These are phyloP conservation scores for Papilio aristodemus DNA, from an alignment of 1,140 invertebrate species.

Conservation along the genomic window DNA sequence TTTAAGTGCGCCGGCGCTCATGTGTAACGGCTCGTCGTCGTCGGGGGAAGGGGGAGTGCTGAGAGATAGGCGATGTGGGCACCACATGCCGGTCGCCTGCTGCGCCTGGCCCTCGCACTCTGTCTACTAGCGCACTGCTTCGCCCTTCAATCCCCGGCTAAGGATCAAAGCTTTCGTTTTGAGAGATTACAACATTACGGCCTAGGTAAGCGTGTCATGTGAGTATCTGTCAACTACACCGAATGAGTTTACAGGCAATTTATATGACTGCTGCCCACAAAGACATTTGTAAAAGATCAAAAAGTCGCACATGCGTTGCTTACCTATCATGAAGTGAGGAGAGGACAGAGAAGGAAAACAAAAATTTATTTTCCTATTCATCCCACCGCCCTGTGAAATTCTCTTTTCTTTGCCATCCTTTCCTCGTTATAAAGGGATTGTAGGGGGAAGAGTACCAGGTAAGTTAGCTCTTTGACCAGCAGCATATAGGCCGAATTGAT, in stretches of 20 bases:
- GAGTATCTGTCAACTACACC: slow-evolving; percentile 35
- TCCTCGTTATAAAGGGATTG: too few relatives aligned
- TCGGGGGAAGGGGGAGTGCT: not conserved
- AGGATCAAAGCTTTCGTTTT: slow-evolving; percentile 33
- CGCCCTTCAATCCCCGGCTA: not conserved
- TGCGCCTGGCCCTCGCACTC: not conserved
- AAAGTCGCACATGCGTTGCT: too few relatives aligned
- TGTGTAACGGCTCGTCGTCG: not conserved
- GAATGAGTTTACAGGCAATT: not conserved
- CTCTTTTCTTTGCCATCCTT: too few relatives aligned
- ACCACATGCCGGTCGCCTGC: not conserved
- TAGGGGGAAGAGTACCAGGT: too few relatives aligned
- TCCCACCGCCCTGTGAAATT: too few relatives aligned
- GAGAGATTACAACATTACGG: slow-evolving; percentile 44
- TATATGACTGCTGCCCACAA: too few relatives aligned
- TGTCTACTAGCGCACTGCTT: not conserved
- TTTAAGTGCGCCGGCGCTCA: slow-evolving; percentile 1
- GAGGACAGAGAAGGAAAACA: too few relatives aligned
- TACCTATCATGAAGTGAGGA: too few relatives aligned
- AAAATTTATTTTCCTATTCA: too few relatives aligned
- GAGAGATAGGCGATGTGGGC: not conserved
- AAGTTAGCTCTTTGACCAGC: too few relatives aligned
- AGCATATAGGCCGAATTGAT: too few relatives aligned
- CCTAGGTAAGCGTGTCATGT: slow-evolving; percentile 43
- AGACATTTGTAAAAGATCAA: too few relatives aligned